These are phyloP conservation scores for Hypomecis punctinalis DNA, from an alignment of 2,888 invertebrate species.

Conservation along the genomic window DNA sequence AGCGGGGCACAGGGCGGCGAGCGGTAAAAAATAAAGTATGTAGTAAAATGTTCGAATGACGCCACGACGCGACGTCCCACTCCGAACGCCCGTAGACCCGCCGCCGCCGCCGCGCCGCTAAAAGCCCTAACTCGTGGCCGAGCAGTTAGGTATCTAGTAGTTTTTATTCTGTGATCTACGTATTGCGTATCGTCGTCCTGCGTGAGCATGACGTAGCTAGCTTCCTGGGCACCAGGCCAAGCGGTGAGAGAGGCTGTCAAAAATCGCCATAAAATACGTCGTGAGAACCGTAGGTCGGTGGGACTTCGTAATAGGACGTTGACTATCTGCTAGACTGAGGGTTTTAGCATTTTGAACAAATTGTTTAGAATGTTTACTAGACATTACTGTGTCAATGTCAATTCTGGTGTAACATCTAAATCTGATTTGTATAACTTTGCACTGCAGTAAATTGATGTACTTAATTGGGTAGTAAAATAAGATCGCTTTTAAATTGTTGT, in stretches of 20 bases:
- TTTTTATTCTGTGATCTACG: constrained; percentile 15
- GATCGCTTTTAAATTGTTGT: background rate
- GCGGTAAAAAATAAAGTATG: too few species aligned
- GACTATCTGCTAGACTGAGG: constrained; percentile 11
- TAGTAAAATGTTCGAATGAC: too few species aligned
- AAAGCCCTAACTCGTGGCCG: too few species aligned
- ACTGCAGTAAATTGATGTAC: too few species aligned
- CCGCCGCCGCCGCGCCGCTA: too few species aligned
- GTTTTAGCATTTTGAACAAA: background rate
- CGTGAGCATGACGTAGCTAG: constrained; percentile 34
- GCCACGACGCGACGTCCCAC: too few species aligned
- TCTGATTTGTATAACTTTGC: too few species aligned
- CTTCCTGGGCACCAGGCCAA: constrained; percentile 43
- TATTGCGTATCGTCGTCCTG: constrained; percentile 19
- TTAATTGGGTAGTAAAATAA: background rate
- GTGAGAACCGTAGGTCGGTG: constrained; percentile 4
- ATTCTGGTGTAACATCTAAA: too few species aligned
- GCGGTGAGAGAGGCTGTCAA: constrained; percentile 40
- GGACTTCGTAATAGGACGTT: constrained; percentile 21
- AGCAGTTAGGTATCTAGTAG: too few species aligned
- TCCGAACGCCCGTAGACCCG: too few species aligned
- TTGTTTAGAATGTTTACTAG: background rate
- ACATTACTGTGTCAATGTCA: too few species aligned
- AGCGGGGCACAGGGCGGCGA: too few species aligned
- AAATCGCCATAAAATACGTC: constrained; percentile 9